Percentiles rank a stretch among this genome's conserved stretches.
Evolutionary conservation across 2,113 vertebrate genomes (phyloP).

Genomic region (Ophthalmotilapia sp.): DNA sequence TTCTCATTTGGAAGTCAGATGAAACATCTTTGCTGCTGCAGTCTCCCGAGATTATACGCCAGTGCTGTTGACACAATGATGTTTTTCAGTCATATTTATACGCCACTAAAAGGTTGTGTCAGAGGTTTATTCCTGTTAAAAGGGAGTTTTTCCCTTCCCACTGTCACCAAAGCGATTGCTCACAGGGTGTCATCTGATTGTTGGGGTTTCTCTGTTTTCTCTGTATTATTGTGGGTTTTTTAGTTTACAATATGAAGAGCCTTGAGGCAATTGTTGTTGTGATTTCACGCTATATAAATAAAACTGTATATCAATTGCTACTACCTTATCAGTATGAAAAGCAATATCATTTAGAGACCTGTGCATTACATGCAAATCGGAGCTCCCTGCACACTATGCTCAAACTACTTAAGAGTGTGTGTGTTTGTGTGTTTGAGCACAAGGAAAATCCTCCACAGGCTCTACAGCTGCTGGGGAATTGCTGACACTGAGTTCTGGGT

Average conservation of each 20-base stretch:
- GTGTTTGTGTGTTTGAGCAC: background rate
- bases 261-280: background rate
- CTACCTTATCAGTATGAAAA: background rate
- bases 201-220: background rate
- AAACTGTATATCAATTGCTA: background rate
- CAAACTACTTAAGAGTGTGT: background rate
- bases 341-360: background rate
- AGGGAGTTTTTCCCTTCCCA: background rate
- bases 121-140: background rate
- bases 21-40: background rate
- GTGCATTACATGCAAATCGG: background rate
- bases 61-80: background rate
- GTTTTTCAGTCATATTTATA: background rate
- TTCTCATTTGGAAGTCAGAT: constrained; percentile 8
- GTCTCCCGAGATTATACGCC: background rate
- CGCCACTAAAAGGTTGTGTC: background rate
- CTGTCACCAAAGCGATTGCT: background rate
- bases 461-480: background rate
- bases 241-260: background rate
- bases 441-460: background rate
- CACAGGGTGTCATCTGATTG: background rate
- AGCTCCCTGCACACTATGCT: background rate
- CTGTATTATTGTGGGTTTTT: background rate
- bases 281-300: background rate
- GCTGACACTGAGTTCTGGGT: constrained; percentile 5